These are phyloP conservation scores for Sclerurus mexicanus DNA, from an alignment of 2,113 vertebrate species.

Conservation along the genomic window DNA sequence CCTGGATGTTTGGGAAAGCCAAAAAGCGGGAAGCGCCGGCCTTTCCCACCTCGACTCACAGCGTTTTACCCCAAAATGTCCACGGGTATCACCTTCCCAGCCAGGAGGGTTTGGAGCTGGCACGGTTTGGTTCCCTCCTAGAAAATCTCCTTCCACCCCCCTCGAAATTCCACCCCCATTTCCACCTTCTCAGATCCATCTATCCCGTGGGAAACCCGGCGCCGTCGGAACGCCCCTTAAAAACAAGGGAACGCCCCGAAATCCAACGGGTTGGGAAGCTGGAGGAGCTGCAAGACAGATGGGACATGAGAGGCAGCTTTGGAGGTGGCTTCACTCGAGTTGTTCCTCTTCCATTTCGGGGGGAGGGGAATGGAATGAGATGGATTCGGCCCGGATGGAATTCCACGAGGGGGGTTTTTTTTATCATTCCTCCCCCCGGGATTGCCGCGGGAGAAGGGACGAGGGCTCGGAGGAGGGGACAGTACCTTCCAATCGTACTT, in stretches of 20 bases:
- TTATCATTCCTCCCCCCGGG: too few relatives aligned
- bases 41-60: background rate
- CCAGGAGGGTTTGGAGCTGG: too few relatives aligned
- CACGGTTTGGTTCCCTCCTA: too few relatives aligned
- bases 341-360: too few relatives aligned
- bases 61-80: background rate
- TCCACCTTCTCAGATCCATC: background rate
- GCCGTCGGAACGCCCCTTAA: background rate
- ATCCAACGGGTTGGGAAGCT: background rate
- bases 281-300: background rate
- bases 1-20: background rate
- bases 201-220: background rate
- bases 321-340: background rate
- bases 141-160: too few relatives aligned
- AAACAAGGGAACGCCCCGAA: background rate
- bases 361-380: too few relatives aligned
- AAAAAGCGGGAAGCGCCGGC: background rate
- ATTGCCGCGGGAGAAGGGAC: too few relatives aligned
- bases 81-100: background rate
- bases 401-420: too few relatives aligned
- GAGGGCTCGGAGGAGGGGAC: background rate
- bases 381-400: too few relatives aligned
- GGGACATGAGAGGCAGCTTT: background rate
- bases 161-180: too few relatives aligned
- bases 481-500: slow-evolving; percentile 91